These are phyloP conservation scores for Drymonia ruficornis DNA, from an alignment of 2,888 invertebrate genomes.

Conservation along the genomic window DNA sequence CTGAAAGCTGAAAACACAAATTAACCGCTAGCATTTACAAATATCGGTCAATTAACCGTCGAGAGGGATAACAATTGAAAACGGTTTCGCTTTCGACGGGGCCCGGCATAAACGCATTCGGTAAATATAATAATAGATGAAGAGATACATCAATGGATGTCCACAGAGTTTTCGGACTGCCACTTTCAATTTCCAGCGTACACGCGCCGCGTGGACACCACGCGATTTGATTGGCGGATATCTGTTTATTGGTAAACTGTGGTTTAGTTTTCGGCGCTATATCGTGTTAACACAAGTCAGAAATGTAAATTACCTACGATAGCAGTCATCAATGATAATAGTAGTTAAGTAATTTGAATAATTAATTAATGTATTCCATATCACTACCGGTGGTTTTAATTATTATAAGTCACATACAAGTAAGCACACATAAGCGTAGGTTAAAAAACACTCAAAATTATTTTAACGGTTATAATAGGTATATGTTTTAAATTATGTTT, in stretches of 20 bases:
- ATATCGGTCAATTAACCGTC: constrained; percentile 80
- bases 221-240: constrained; percentile 25
- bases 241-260: neutral
- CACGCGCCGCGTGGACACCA: constrained; percentile 28
- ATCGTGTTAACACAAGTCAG: too few species aligned
- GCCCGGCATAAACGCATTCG: constrained; percentile 61
- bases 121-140: constrained; percentile 83
- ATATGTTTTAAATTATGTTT: too few species aligned
- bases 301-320: too few species aligned
- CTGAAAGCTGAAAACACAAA: constrained; percentile 57
- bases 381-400: too few species aligned
- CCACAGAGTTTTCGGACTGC: constrained; percentile 63
- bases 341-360: too few species aligned
- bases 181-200: constrained; percentile 77
- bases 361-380: too few species aligned
- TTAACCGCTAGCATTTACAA: constrained; percentile 70
- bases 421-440: too few species aligned
- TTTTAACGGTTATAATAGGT: too few species aligned
- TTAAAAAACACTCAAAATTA: too few species aligned
- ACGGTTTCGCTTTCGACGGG: constrained; percentile 76
- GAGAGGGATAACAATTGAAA: constrained; percentile 79
- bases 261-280: too few species aligned
- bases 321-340: too few species aligned
- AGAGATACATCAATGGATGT: constrained; percentile 73
- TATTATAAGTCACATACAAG: too few species aligned